Evolutionary conservation across 2,797 vertebrate species (phyloP), one percentile per base, ranked within the genome.

Genomic region (Amblyraja radiata): DNA sequence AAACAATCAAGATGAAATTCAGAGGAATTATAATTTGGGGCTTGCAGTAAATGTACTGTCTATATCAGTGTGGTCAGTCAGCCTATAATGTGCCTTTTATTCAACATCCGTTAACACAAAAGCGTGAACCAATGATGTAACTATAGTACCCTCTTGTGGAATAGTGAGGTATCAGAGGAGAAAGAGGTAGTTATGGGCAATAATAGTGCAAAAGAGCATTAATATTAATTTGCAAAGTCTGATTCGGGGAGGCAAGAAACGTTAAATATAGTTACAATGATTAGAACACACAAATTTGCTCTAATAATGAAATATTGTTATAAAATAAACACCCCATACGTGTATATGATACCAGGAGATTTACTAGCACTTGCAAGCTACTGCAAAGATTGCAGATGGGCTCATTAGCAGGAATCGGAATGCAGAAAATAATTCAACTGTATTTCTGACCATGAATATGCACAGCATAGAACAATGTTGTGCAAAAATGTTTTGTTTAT

Each of bases 121-220:
- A 61, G 16, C 2, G n/a, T 21, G 14, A 68, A 28, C 63, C n/a
- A 18, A 21, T 14, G 63, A 68, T 36, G n/a, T 88, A 88, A 88
- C 84, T 65, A 88, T 21, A 88, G 63, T 88, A 88, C 61, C 84
- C 84, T n/a, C 61, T 68, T 68, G 84, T 88, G 84, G 84, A 88
- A 7, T 6, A 36, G 16, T 36, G 7, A 28, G 84, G 61, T 32
- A 88, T 88, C 61, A 65, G 61, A 63, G 63, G 61, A 65, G 14
- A 88, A 9, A 88, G 14, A 9, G 61, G 16, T 16, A 21, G 61
- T 14, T 36, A 23, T 68, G 32, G 3, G n/a, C n/a, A 32, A 32
- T 6, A 65, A 21, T 36, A 14, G 9, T 65, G 23, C 16, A 58
- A 32, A 32, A 18, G 9, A 88, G 36, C n/a, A 68, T 65, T 61